Evolutionary conservation across 1,140 invertebrate genomes (phyloP).

Genomic region (Nomia melanderi): DNA sequence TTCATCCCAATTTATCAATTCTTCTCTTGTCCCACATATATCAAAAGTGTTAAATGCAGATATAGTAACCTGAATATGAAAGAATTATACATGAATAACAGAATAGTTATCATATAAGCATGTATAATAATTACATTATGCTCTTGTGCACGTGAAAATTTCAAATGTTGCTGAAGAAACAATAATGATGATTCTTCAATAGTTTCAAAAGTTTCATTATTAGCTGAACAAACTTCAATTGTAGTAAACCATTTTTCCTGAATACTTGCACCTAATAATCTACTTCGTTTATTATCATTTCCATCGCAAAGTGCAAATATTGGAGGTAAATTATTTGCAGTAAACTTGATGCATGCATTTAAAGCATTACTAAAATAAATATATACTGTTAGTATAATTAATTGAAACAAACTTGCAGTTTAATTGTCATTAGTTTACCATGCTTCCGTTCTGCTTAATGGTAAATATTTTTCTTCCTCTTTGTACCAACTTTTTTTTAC

Average conservation of each 20-base stretch:
- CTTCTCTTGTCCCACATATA: constrained; percentile 69
- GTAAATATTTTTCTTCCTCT: constrained; percentile 66
- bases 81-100: constrained; percentile 14
- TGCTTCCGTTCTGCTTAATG: constrained; percentile 59
- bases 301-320: constrained; percentile 71
- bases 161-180: constrained; percentile 56
- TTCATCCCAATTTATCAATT: constrained; percentile 58
- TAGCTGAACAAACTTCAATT: constrained; percentile 56
- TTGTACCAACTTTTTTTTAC: constrained; percentile 63
- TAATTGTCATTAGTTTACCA: constrained; percentile 44
- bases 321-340: constrained; percentile 48
- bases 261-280: constrained; percentile 65
- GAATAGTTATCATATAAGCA: constrained; percentile 7
- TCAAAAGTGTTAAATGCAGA: constrained; percentile 61
- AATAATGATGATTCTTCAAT: constrained; percentile 42
- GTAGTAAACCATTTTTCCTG: constrained; percentile 63
- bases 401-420: not conserved
- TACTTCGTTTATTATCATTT: constrained; percentile 54
- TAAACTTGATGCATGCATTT: constrained; percentile 34
- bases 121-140: constrained; percentile 54
- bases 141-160: constrained; percentile 42
- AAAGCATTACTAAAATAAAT: constrained; percentile 39
- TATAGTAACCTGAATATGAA: constrained; percentile 54
- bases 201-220: constrained; percentile 40
- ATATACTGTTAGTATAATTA: not conserved